Evolutionary conservation across 1,140 invertebrate species (phyloP).

Genomic region (Drosophila punjabiensis): DNA sequence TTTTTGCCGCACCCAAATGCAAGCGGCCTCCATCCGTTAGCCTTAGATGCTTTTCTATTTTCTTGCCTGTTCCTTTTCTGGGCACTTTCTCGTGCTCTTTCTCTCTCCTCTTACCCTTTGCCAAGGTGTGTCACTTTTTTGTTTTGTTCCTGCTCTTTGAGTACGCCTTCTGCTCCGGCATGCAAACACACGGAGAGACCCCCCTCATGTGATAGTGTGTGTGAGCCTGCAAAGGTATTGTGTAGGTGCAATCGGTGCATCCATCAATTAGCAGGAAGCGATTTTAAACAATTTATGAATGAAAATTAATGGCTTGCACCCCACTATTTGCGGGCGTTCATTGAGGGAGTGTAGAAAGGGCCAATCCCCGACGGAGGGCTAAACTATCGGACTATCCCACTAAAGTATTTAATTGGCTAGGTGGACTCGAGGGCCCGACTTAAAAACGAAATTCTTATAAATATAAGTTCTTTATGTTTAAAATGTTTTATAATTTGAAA

Average conservation of each 20-base stretch:
- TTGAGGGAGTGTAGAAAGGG: neutral
- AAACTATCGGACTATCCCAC: neutral
- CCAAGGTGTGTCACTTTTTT: constrained; percentile 82
- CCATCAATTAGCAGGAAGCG: constrained; percentile 63
- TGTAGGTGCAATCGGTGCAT: constrained; percentile 22
- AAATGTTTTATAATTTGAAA: neutral
- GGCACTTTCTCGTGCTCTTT: constrained; percentile 16
- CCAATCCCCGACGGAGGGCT: neutral
- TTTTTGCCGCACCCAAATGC: constrained; percentile 78
- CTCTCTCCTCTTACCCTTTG: constrained; percentile 32
- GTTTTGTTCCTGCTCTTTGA: constrained; percentile 76
- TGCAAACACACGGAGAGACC: constrained; percentile 8
- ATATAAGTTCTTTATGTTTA: no score
- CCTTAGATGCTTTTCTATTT: constrained; percentile 32
- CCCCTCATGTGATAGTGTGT: neutral
- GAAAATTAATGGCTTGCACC: constrained; percentile 57
- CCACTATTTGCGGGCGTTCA: constrained; percentile 3
- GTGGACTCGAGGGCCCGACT: neutral
- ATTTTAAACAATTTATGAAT: constrained; percentile 72
- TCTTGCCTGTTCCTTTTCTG: constrained; percentile 28
- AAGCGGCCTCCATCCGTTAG: constrained; percentile 34
- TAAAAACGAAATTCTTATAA: neutral
- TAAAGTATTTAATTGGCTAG: constrained; percentile 2
- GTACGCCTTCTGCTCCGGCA: constrained; percentile 33
- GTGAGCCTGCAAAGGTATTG: constrained; percentile 14